Base-by-base conservation (phyloP, 2,113 vertebrate species). In the Hippolais icterina region DNA sequence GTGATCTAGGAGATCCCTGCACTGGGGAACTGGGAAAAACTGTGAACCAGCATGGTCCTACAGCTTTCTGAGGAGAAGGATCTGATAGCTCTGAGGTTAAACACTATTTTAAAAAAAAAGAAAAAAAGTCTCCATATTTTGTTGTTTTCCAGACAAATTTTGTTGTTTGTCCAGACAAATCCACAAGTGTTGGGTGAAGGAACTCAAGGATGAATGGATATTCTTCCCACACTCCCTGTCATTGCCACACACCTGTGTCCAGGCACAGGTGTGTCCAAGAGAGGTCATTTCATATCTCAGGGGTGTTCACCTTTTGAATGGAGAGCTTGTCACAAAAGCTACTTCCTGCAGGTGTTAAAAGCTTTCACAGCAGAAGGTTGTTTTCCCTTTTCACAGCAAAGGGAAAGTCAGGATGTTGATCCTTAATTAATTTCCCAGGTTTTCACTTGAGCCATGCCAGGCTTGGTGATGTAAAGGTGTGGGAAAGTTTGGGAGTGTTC, bases 301-400 rank as follows among this genome's bases (percentile, higher is more conserved):
- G 46, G 53, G 21, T 69, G 59, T 47, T 92, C 65, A 68, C 54
- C 83, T 78, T 89, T 53, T 87, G 15, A 90, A 37, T 42, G 41
- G 53, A 65, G 50, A 69, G n/a, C 19, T 39, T 65, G 42, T 66
- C 50, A 89, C 74, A 84, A 91, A 76, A 92, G 69, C 35, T 74
- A n/a, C 72, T 88, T 70, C 85, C 71, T 89, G 64, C 59, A 93
- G 68, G 76, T 68, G 64, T 59, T 65, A 54, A 44, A 65, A 69
- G 16, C 21, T 66, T 86, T 74, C 42, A 46, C 23, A 79, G 25
- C 23, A 70, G 24, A 52, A 74, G 29, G 37, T 37, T 91, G n/a
- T 83, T 88, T 85, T 81, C 63, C 50, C 63, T 74, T 85, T 85
- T 77, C 44, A 86, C 54, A 90, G 54, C 59, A 69, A 91, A 88